Base-by-base conservation (phyloP, 2,888 invertebrate genomes). In the Cataglyphis cursor region DNA sequence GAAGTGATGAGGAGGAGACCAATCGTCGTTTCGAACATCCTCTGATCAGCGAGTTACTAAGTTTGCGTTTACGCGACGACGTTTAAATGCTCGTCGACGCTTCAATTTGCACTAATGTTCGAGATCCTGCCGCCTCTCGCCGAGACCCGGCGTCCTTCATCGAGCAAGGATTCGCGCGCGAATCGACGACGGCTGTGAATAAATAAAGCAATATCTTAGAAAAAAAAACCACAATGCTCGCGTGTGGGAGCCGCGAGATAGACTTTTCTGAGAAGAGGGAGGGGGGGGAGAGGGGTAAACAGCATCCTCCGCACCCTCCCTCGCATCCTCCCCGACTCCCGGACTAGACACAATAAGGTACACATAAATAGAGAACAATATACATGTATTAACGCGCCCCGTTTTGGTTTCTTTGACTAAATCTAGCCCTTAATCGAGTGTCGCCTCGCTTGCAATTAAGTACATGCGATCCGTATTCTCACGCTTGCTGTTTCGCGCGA, bases 341-440 rank as follows among this genome's bases (percentile, higher is more conserved):
- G 91, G 94, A 94, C 94, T 94, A 94, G 94, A 94, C 93, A 94
- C 93, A 93, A 90, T 83, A 93, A 94, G 93, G 92, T 94, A 94
- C 94, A 93, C 93, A 93, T 93, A 93, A 93, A 93, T 93, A 93
- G 51, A 62, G 89, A 91, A 93, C 92, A 91, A 90, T 88, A 86
- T 87, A 84, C 84, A 88, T 68, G n/a, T 61, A 18, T 76, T 54
- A 41, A 68, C 57, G 15, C 61, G 18, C 10, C 18, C 38, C n/a
- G 18, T 70, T 78, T 78, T 59, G 31, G 31, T 78, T 70, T 59
- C 31, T 24, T 80, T 72, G 59, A 72, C 78, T 72, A 80, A 72
- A 80, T 59, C 72, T 80, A 80, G n/a, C 9, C 28, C 72, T 80
- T 72, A 80, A 59, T 18, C 70, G 57, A 76, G 68, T 68, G 59